Percentiles rank a stretch among this genome's conserved stretches.
Evolutionary conservation across 2,113 vertebrate species (phyloP).

Genomic region (Eptatretus burgeri): DNA sequence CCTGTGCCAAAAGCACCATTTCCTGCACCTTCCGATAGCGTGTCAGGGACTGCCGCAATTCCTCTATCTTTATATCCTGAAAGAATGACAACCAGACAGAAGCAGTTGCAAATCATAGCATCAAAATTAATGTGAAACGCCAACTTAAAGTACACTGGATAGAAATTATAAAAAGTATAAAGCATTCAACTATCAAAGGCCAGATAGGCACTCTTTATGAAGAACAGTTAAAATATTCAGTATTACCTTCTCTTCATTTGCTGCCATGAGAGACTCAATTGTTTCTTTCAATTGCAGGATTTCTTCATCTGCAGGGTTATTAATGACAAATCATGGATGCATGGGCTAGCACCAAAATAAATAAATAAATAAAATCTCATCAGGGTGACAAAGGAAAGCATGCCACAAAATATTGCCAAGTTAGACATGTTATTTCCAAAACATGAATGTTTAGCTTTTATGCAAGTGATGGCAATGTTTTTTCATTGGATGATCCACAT

Average conservation of each 20-base stretch:
- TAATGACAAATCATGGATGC: background rate
- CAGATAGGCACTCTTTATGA: too few species aligned
- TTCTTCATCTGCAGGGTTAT: conserved; percentile 39
- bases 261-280: conserved; percentile 64
- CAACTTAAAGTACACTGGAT: background rate
- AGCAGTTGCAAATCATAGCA: background rate
- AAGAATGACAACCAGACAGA: background rate
- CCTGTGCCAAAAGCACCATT: conserved; percentile 39
- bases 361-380: too few species aligned
- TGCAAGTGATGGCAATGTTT: too few species aligned
- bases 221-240: too few species aligned
- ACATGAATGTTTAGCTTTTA: too few species aligned
- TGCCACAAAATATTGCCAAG: too few species aligned
- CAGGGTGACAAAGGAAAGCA: too few species aligned
- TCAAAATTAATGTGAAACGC: background rate
- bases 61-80: conserved; percentile 83
- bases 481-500: too few species aligned
- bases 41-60: conserved; percentile 49
- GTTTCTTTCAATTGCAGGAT: conserved; percentile 88
- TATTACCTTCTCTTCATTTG: conserved; percentile 43
- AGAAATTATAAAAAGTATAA: background rate
- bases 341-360: too few species aligned
- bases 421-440: too few species aligned
- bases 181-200: too few species aligned
- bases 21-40: conserved; percentile 83